Conservation (phyloP, 2,888 invertebrate species). For the Melanargia galathea region DNA sequence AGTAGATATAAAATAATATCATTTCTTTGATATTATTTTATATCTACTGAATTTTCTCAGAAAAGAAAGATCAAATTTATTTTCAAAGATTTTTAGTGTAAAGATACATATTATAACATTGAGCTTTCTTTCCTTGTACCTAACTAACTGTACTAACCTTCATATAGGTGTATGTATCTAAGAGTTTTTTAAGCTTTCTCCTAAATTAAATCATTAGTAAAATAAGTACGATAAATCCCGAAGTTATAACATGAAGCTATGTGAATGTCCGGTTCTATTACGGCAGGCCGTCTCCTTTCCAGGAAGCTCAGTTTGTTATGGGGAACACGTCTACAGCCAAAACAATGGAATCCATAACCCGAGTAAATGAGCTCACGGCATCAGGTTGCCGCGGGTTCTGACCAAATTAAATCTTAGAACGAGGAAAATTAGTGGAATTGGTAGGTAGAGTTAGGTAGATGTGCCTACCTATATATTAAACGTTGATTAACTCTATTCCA, state of each 20-base stretch:
- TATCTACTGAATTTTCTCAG: too few relatives aligned
- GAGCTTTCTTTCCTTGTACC: too few relatives aligned
- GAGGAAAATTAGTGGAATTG: background rate
- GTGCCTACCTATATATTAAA: too few relatives aligned
- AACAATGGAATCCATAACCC: constrained; percentile 49
- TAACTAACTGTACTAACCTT: too few relatives aligned
- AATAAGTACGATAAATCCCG: background rate
- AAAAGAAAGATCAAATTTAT: too few relatives aligned
- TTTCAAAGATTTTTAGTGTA: too few relatives aligned
- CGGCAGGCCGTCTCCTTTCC: constrained; percentile 40
- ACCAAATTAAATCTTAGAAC: constrained; percentile 13
- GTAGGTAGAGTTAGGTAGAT: background rate
- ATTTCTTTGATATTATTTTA: too few relatives aligned
- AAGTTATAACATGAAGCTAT: constrained; percentile 25
- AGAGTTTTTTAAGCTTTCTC: too few relatives aligned
- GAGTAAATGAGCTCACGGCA: constrained; percentile 36
- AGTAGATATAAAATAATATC: too few relatives aligned
- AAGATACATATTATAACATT: too few relatives aligned
- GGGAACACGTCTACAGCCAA: constrained; percentile 47
- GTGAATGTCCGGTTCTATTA: constrained; percentile 36
- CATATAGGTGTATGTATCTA: too few relatives aligned
- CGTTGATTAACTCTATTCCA: too few relatives aligned
- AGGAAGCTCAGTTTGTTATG: constrained; percentile 46
- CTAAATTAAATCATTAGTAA: background rate
- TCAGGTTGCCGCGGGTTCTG: constrained; percentile 42